These are phyloP conservation scores for Biston stratarius DNA, from an alignment of 2,888 invertebrate genomes.

Conservation along the genomic window DNA sequence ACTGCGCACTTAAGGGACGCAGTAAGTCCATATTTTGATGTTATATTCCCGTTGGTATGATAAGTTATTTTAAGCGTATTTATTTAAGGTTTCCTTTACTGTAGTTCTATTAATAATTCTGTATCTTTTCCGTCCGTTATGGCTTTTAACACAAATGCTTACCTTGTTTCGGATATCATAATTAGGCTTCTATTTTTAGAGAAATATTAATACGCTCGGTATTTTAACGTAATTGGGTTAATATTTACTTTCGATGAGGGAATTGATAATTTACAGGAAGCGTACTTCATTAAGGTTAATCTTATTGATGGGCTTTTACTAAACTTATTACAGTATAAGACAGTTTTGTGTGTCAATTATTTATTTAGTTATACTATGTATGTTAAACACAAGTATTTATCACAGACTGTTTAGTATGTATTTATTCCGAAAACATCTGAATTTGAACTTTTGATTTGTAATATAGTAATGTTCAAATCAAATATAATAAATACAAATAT, in stretches of 20 bases:
- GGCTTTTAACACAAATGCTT: background rate
- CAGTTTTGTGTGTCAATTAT: no score
- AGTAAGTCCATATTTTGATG: background rate
- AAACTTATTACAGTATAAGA: background rate
- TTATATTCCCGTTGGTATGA: background rate
- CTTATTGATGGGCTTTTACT: background rate
- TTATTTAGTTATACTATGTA: no score
- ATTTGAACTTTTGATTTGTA: no score
- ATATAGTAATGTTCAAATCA: no score
- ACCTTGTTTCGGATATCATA: background rate
- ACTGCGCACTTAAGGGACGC: background rate
- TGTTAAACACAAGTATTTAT: no score
- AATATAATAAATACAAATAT: no score
- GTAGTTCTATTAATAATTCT: background rate
- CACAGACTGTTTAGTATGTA: no score
- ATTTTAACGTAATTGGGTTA: conserved; percentile 11
- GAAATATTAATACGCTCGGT: background rate
- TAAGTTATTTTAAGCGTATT: background rate
- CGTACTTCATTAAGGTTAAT: background rate
- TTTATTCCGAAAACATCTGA: no score
- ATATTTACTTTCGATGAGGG: conserved; percentile 1
- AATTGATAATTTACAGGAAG: background rate
- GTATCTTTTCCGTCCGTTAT: background rate
- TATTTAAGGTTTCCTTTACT: background rate
- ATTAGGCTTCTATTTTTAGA: conserved; percentile 4